Base-by-base conservation (phyloP, 2,113 vertebrate species). In the Boulengeromyrus knoepffleri region DNA sequence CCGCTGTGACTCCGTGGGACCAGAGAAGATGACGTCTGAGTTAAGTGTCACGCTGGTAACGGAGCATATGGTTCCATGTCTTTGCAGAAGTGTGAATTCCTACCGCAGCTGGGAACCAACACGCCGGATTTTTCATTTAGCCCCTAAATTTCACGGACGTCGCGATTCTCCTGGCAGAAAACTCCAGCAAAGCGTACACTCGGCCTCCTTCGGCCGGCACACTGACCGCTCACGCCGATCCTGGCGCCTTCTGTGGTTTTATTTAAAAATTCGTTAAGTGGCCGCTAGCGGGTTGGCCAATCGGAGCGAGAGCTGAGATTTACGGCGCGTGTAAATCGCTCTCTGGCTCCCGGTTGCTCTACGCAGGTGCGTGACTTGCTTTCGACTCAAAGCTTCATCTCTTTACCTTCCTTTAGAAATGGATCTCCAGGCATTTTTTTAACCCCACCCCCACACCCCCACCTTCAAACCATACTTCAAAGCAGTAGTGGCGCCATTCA, bases 401-500 rank as follows among this genome's bases (percentile, higher is more conserved):
- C 47, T 92, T 91, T 90, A 92, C 92, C 91, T 92, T 70, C 91
- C 92, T 92, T 85, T 90, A 12, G 91, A 91, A 90, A 91, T 74
- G 88, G 45, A 31, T 91, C 89, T 47, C 89, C 91, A 50, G 91
- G 88, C 89, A 84, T 70, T 66, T 92, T 17, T 15, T 86, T 88
- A 93, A 93, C 91, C 90, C 91, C 19, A 56, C 90, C 89, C 53
- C 92, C 45, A 89, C 90, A 90, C 66, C 85, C 70, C 91, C 92
- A 66, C 92, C 90, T 90, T 93, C 92, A 6, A 92, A 90, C 89
- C 88, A 90, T 94, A 91, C 92, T 91, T 91, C 93, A 94, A 80
- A 80, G 74, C 13, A 42, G 93, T 94, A 92, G 50, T 89, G 91
- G 89, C 93, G 92, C 62, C 92, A 92, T 94, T 94, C 94, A 92